phyloP scores from a whole-genome alignment of 2,113 vertebrate species.

The Trogon melanurus region DNA sequence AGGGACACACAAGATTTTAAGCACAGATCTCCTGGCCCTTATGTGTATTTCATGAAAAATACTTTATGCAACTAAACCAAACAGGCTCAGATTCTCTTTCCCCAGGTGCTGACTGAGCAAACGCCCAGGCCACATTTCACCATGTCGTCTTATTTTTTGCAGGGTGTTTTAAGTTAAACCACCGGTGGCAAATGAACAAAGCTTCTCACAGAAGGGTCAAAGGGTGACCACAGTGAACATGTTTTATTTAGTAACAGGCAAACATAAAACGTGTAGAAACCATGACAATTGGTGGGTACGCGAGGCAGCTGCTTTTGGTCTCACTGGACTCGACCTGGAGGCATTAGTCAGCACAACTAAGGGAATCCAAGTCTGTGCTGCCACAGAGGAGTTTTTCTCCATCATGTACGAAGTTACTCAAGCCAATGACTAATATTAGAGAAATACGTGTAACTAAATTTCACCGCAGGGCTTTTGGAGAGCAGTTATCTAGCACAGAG shows the following conservation, averaged over 20 bases:
- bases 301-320: not conserved
- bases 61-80: not conserved
- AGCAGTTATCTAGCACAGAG: not conserved
- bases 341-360: not conserved
- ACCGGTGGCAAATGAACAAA: not conserved
- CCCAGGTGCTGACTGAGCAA: not conserved
- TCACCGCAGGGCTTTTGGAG: not conserved
- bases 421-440: not conserved
- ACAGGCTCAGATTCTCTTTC: not conserved
- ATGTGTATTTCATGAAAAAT: not conserved
- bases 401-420: not conserved
- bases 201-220: not conserved
- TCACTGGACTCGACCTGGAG: not conserved
- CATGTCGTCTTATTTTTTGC: not conserved
- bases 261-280: not conserved
- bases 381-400: not conserved
- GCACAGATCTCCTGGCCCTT: rapidly evolving
- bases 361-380: not conserved
- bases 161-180: not conserved
- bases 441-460: not conserved
- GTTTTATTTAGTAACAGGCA: not conserved
- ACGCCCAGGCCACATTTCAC: not conserved
- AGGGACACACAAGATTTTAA: not conserved
- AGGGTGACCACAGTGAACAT: rapidly evolving
- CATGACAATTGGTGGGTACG: rapidly evolving